These are phyloP conservation scores for Drosophila incognita DNA, from an alignment of 2,888 invertebrate species.

Conservation along the genomic window DNA sequence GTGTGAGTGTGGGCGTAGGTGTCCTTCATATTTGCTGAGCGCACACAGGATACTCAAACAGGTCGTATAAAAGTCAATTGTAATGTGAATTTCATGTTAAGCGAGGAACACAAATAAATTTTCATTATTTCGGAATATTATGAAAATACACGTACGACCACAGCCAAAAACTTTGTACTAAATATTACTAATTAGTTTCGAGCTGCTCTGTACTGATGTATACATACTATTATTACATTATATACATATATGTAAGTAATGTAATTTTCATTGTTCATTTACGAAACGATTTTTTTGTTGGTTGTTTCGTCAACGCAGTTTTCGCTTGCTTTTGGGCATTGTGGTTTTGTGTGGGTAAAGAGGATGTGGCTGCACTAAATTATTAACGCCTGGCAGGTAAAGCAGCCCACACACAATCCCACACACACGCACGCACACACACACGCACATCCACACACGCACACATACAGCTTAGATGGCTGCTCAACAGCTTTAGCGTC, in stretches of 20 bases:
- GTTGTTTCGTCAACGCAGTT: slow-evolving; percentile 14
- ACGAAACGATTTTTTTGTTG: slow-evolving; percentile 5
- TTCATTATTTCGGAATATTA: slow-evolving; percentile 17
- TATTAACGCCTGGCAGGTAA: slow-evolving; percentile 58
- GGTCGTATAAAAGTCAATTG: slow-evolving; percentile 66
- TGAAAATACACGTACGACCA: slow-evolving; percentile 24
- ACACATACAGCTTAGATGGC: neutral
- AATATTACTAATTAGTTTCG: slow-evolving; percentile 57
- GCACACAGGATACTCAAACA: slow-evolving; percentile 11
- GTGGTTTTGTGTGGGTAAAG: neutral
- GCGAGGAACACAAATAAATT: slow-evolving; percentile 55
- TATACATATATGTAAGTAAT: neutral
- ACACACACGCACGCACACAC: neutral
- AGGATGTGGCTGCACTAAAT: slow-evolving; percentile 37
- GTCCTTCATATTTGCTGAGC: slow-evolving; percentile 16
- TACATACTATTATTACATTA: neutral
- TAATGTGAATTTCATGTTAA: slow-evolving; percentile 72
- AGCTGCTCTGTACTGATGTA: neutral
- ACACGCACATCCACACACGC: neutral
- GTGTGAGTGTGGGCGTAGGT: neutral
- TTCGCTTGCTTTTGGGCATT: slow-evolving; percentile 9
- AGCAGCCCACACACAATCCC: neutral
- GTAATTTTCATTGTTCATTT: slow-evolving; percentile 6
- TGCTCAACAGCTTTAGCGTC: slow-evolving; percentile 53
- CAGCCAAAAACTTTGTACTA: slow-evolving; percentile 14